Base-by-base conservation (phyloP, 2,888 invertebrate species). In the Vanessa cardui region DNA sequence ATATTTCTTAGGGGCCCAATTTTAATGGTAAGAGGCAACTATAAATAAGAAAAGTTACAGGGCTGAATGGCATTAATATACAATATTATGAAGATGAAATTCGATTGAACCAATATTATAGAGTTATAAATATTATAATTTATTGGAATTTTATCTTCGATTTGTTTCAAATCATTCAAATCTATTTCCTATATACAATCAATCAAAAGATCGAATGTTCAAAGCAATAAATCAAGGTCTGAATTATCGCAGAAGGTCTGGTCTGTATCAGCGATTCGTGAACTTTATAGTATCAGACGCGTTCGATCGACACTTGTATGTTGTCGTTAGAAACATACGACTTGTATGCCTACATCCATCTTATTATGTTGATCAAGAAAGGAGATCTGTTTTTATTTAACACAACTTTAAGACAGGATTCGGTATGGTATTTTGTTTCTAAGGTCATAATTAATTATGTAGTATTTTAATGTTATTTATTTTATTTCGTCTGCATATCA, bases 181-280 rank as follows among this genome's bases (percentile, higher is more conserved):
- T 59, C 45, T 50, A 64, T 52, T 65, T 59, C 58, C 16, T 60
- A 59, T 16, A 52, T 18, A 50, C 58, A 50, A 26, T 59, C 64
- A 20, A 52, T 59, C 64, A 52, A 65, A 59, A 50, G 52, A 59
- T 59, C 50, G 50, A 58, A 58, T 49, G 62, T 52, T 63, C 49
- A 33, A 46, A 50, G 39, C 54, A 20, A 31, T 64, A 68, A 68
- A 68, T 68, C 66, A 66, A 62, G 62, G 62, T 58, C 54, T 59
- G 58, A 66, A 52, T 62, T 62, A 66, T 62, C 62, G 59, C 61
- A 49, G 63, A 59, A 60, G 60, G 46, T 59, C 62, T 69, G 66
- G 47, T 66, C 62, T 39, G 50, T 62, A 66, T 66, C 62, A 45
- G 50, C 64, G 52, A 54, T 54, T 54, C 59, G 45, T 50, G 12